Base-by-base conservation (phyloP, 2,113 vertebrate species). In the Pseudorhombus dupliciocellatus region DNA sequence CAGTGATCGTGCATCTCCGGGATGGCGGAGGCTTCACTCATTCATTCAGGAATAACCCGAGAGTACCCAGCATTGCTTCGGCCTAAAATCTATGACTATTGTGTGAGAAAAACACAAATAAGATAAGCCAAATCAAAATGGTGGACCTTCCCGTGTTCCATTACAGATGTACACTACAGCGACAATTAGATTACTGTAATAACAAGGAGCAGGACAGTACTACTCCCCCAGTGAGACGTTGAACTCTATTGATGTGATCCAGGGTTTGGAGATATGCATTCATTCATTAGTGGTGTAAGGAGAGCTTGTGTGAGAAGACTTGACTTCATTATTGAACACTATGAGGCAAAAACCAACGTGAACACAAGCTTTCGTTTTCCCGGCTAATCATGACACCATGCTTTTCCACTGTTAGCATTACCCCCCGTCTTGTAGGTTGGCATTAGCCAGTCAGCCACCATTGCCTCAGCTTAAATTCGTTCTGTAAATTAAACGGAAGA, bases 351-450 rank as follows among this genome's bases (percentile, higher is more conserved):
- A 40, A 50, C 24, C 24, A 14, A 34, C 8, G 20, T 22, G 62
- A 68, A 59, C 72, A 25, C 2, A 66, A 72, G 42, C 2, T 51
- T 4, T 7, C n/a, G 21, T 51, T 59, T 60, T 6, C 14, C 8
- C 1, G 34, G 68, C 75, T 73, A 59, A 79, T 58, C 62, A 62
- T 83, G 81, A 90, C 83, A 78, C 75, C 59, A 78, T 64, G 71
- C 70, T 75, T 85, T 87, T 66, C 14, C 52, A 40, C 14, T 18
- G 68, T 82, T 68, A 83, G 71, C 59, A 50, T 73, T 78, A 67
- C 51, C 65, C 65, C 65, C 15, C 44, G 28, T 69, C 63, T 44
- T 60, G 48, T 34, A 22, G 54, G 21, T 44, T 78, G 66, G 62
- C 69, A 67, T 81, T 89, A 84, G 83, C 79, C 60, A 30, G 15